Evolutionary conservation across 2,888 invertebrate genomes (phyloP).

Genomic region (Sympetrum striolatum): DNA sequence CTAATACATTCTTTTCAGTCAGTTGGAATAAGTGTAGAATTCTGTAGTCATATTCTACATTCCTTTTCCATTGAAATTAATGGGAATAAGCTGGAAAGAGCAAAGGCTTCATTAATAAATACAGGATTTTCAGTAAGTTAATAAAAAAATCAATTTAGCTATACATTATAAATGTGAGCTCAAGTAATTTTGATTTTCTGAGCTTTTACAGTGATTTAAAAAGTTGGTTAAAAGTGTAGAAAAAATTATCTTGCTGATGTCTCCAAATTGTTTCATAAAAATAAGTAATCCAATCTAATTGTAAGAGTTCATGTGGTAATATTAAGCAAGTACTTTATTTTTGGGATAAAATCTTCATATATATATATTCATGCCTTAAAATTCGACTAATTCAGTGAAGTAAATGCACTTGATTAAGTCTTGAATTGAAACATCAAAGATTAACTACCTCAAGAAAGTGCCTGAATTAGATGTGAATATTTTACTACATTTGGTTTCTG

Average conservation of each 20-base stretch:
- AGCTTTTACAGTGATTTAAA: too few species aligned
- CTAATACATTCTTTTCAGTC: constrained; percentile 62
- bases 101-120: constrained; percentile 75
- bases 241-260: too few species aligned
- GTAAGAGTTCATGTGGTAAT: too few species aligned
- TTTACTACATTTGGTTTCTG: too few species aligned
- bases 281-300: too few species aligned
- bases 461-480: too few species aligned
- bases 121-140: constrained; percentile 83
- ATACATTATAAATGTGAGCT: not conserved
- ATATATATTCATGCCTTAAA: too few species aligned
- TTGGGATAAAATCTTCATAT: too few species aligned
- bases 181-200: too few species aligned
- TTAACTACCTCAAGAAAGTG: not conserved
- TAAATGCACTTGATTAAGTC: not conserved
- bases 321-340: too few species aligned
- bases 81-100: constrained; percentile 63
- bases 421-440: not conserved
- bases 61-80: constrained; percentile 67
- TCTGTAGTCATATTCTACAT: constrained; percentile 90
- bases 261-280: too few species aligned
- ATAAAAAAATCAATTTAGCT: not conserved
- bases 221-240: too few species aligned
- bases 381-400: not conserved
- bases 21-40: constrained; percentile 94